phyloP scores from a whole-genome alignment of 2,888 invertebrate genomes.

The Ectemnius continuus region DNA sequence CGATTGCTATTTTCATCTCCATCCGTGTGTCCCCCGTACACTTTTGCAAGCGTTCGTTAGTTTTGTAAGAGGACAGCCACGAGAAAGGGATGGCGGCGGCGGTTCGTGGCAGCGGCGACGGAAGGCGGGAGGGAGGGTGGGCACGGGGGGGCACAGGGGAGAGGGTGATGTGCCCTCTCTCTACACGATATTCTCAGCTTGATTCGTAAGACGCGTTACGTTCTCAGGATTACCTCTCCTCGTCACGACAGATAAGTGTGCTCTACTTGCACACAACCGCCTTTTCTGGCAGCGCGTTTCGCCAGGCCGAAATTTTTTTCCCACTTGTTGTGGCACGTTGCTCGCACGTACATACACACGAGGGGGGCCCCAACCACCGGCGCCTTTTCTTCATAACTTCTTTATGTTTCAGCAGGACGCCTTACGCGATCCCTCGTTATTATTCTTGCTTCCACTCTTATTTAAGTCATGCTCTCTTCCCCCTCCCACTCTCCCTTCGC shows the following conservation, averaged over 20 bases:
- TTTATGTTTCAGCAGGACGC: not conserved
- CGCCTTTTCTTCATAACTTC: not conserved
- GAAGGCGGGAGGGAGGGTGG: too few species aligned
- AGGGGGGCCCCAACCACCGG: not conserved
- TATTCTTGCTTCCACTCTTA: not conserved
- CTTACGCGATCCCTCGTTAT: not conserved
- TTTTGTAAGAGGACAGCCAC: conserved; percentile 37
- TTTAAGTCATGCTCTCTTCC: not conserved
- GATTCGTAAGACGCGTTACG: conserved; percentile 64
- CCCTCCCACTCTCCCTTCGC: not conserved
- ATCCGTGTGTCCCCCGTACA: conserved; percentile 17
- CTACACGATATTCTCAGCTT: conserved; percentile 57
- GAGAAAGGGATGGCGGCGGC: conserved; percentile 43
- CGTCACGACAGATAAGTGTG: conserved; percentile 44
- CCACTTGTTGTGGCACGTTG: conserved; percentile 31
- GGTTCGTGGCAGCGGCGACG: too few species aligned
- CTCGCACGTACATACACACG: not conserved
- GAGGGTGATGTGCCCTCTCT: conserved; percentile 50
- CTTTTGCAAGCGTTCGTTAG: conserved; percentile 34
- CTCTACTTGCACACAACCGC: conserved; percentile 50
- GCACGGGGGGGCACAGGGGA: conserved; percentile 21
- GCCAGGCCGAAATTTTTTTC: conserved; percentile 25
- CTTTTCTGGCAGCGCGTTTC: conserved; percentile 45
- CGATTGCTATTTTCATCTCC: conserved; percentile 19
- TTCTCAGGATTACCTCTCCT: conserved; percentile 58